phyloP scores from a whole-genome alignment of 2,888 invertebrate genomes.

The Diabrotica balteata region DNA sequence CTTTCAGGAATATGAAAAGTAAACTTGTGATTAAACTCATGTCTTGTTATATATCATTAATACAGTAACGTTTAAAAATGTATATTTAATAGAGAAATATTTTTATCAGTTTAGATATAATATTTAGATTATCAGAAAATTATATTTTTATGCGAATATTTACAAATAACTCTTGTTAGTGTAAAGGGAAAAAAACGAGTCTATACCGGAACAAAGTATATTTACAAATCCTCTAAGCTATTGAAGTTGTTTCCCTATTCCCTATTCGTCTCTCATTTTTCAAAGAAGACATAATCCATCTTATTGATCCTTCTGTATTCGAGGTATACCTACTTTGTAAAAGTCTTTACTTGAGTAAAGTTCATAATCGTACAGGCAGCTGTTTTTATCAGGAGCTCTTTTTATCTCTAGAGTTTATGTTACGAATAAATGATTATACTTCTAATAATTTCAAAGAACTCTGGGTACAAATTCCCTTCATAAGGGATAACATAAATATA shows the following conservation, averaged over 20 bases:
- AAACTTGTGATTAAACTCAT: too few species aligned
- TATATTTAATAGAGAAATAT: too few species aligned
- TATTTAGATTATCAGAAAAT: too few species aligned
- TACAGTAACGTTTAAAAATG: too few species aligned
- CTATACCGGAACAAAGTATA: slow-evolving; percentile 2
- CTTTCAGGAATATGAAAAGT: too few species aligned
- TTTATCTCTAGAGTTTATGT: background rate
- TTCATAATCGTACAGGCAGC: slow-evolving; percentile 1
- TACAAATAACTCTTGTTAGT: background rate
- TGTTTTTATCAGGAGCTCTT: too few species aligned
- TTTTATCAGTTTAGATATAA: too few species aligned
- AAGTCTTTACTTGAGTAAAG: slow-evolving; percentile 10
- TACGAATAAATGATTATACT: background rate
- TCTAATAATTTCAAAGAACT: too few species aligned
- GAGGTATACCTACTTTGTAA: slow-evolving; percentile 13
- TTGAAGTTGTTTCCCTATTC: slow-evolving; percentile 21
- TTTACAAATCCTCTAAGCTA: slow-evolving; percentile 10
- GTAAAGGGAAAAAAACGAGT: background rate
- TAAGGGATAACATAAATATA: too few species aligned
- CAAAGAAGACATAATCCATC: slow-evolving; percentile 22
- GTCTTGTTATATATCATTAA: too few species aligned
- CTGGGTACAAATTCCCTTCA: too few species aligned
- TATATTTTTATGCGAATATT: too few species aligned
- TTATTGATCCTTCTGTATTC: slow-evolving; percentile 19
- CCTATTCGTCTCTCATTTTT: slow-evolving; percentile 23